These are phyloP conservation scores for Chrysolina haemoptera DNA, from an alignment of 2,888 invertebrate species.

Conservation along the genomic window DNA sequence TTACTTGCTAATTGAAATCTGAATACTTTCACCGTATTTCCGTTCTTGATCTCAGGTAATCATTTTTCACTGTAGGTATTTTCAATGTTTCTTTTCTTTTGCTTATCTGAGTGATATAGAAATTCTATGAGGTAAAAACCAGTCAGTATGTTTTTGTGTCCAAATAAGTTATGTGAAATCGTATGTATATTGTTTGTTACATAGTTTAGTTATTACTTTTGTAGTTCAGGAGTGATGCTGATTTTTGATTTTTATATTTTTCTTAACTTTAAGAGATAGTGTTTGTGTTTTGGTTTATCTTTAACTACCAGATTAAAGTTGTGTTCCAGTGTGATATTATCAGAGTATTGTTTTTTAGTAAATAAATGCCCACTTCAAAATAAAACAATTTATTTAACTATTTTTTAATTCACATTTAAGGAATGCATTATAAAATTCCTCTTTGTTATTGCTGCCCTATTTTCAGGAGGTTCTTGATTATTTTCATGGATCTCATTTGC, in stretches of 20 bases:
- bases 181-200: neutral
- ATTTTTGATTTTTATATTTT: neutral
- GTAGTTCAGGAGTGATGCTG: neutral
- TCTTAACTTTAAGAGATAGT: neutral
- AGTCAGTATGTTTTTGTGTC: neutral
- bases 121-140: too few species aligned
- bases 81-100: too few species aligned
- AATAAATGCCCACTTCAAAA: neutral
- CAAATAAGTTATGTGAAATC: neutral
- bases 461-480: neutral
- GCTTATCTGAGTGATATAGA: too few species aligned
- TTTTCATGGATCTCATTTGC: neutral
- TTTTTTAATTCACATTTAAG: neutral
- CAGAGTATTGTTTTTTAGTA: neutral
- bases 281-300: too few species aligned
- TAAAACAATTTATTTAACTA: neutral
- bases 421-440: neutral
- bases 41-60: too few species aligned
- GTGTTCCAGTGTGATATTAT: too few species aligned
- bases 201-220: neutral
- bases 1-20: too few species aligned
- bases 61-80: too few species aligned
- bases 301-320: too few species aligned
- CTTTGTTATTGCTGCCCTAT: neutral
- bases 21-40: too few species aligned